Percentiles rank a stretch among this genome's conserved stretches.
Conservation (phyloP, 2,888 invertebrate genomes). For the Leucozona laternaria region DNA sequence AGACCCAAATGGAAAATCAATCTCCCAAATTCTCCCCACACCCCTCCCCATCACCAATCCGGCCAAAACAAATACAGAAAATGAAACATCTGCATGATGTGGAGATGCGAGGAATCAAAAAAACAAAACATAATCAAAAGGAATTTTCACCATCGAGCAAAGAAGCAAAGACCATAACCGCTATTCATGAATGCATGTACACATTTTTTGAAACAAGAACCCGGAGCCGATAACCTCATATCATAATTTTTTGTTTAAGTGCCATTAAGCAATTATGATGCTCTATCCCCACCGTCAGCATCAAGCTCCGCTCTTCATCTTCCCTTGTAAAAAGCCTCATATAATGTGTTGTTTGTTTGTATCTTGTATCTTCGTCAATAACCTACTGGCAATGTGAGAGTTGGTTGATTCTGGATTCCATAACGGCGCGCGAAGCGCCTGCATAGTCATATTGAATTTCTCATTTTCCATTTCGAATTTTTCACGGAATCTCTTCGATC, state of each 20-base stretch:
- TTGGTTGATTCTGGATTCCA: slow-evolving; percentile 48
- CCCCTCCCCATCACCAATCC: background rate
- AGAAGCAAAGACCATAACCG: slow-evolving; percentile 45
- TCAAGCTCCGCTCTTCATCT: background rate
- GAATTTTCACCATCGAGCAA: slow-evolving; percentile 35
- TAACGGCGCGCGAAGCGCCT: slow-evolving; percentile 35
- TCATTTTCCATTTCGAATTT: slow-evolving; percentile 53
- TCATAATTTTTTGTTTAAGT: slow-evolving; percentile 70
- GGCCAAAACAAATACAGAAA: background rate
- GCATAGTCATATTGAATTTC: slow-evolving; percentile 73
- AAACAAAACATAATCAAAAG: background rate
- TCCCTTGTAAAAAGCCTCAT: background rate
- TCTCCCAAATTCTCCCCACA: background rate
- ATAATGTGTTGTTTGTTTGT: background rate
- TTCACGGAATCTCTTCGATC: slow-evolving; percentile 54
- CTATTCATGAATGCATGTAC: slow-evolving; percentile 23
- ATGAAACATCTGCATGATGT: slow-evolving; percentile 45
- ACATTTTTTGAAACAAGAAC: slow-evolving; percentile 54
- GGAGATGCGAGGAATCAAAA: slow-evolving; percentile 11
- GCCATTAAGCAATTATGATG: slow-evolving; percentile 73
- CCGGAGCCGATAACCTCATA: slow-evolving; percentile 69
- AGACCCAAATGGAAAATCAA: slow-evolving; percentile 44
- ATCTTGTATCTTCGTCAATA: background rate
- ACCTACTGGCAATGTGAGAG: slow-evolving; percentile 22
- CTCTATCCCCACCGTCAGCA: background rate